Conservation (phyloP, 2,888 invertebrate species). For the Sycophila texana region DNA sequence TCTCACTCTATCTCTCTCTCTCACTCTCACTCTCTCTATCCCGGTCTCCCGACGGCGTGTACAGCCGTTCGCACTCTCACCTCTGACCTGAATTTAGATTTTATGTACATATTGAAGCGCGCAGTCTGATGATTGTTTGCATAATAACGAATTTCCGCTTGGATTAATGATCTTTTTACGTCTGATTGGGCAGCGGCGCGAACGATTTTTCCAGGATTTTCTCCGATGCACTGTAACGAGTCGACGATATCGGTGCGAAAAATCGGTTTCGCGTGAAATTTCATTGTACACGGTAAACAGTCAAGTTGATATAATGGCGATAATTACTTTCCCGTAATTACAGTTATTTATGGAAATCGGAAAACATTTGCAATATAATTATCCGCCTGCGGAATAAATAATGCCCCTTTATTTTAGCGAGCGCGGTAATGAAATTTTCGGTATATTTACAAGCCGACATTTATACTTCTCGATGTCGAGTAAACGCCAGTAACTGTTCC, state of each 20-base stretch:
- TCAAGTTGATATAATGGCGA: no score
- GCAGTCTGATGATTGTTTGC: conserved; percentile 40
- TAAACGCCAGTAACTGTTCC: no score
- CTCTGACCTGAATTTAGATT: conserved; percentile 53
- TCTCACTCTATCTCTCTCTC: conserved; percentile 57
- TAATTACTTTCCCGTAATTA: no score
- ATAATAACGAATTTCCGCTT: conserved; percentile 44
- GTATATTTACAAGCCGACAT: no score
- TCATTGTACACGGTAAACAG: background rate
- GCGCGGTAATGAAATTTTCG: no score
- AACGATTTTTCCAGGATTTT: conserved; percentile 5
- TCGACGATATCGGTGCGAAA: no score
- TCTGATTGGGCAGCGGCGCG: no score
- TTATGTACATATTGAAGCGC: conserved; percentile 45
- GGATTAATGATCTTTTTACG: conserved; percentile 33
- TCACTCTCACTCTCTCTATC: background rate
- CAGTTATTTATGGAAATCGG: no score
- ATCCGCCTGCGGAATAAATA: background rate
- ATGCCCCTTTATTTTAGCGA: no score
- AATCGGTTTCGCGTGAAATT: background rate
- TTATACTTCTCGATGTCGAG: no score
- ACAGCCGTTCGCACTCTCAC: background rate
- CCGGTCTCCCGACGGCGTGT: background rate
- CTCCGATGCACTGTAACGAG: no score
- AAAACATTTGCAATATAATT: no score